Evolutionary conservation across 2,888 invertebrate species (phyloP), one percentile per base, ranked within the genome.

Genomic region (Amphipoea oculea): DNA sequence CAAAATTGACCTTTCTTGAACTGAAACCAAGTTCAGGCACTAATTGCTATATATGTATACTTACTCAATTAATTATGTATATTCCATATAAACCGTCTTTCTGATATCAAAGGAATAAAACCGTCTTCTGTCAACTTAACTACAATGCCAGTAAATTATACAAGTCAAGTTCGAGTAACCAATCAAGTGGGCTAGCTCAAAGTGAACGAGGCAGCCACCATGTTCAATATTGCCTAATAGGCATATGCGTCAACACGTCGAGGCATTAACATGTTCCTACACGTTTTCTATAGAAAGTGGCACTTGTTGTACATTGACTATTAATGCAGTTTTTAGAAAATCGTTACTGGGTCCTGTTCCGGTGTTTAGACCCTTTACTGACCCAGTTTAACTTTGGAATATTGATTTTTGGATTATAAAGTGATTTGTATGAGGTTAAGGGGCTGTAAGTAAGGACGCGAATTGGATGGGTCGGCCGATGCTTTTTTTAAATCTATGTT

Each of bases 241-340:
- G 90, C 88, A 86, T 91, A 91, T 90, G 79, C 89, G 88, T 88
- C 89, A 89, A 88, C 91, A 89, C 89, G 89, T 90, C 88, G 90
- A 86, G 76, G 85, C 92, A 94, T 95, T 95, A 94, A 91, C 93
- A 94, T 95, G 93, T 93, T 85, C 78, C 75, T 82, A 87, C 92
- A 90, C 94, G 95, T 94, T 94, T 95, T 92, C 88, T 90, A 92
- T 96, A 96, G 96, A 96, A 96, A 96, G 96, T 94, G 88, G 95
- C 92, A 93, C 93, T 91, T 92, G 95, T 85, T 93, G 94, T 92
- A 91, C 88, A 85, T 69, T 83, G 96, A 96, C 96, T 96, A 94
- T 93, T 94, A 96, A 96, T 96, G 94, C 86, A 89, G 92, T 93
- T 95, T 95, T 95, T 95, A 94, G 95, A 89, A 89, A 89, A 89